Conservation (phyloP, 1,140 invertebrate species). For the Drosophila repleta region DNA sequence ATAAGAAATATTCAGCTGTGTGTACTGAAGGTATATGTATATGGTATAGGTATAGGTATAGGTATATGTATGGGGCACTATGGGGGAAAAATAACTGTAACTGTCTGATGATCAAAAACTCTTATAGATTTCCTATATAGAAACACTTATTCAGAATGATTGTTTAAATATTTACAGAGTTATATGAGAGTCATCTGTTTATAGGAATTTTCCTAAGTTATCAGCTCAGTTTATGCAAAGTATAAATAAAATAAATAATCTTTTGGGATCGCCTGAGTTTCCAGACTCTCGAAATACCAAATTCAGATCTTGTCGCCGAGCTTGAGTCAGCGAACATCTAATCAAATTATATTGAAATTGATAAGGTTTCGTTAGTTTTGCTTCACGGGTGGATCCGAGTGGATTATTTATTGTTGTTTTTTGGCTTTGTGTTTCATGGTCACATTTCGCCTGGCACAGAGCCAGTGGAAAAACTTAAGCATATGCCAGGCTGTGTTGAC, state of each 20-base stretch:
- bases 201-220: no score
- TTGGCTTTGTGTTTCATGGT: slow-evolving; percentile 38
- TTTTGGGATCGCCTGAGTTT: neutral
- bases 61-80: no score
- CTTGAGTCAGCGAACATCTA: neutral
- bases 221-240: no score
- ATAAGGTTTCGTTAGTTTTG: neutral
- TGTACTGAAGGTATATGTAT: no score
- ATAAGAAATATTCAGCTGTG: no score
- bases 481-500: slow-evolving; percentile 21
- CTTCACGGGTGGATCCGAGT: neutral
- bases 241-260: neutral
- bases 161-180: no score
- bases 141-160: no score
- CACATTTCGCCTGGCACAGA: slow-evolving; percentile 1
- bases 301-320: neutral
- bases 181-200: no score
- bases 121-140: no score
- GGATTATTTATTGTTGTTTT: slow-evolving; percentile 40
- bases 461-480: slow-evolving; percentile 1
- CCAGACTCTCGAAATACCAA: neutral
- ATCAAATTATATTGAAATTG: neutral
- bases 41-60: no score
- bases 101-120: no score
- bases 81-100: no score